Evolutionary conservation across 2,113 vertebrate species (phyloP).

Genomic region (Vulpes vulpes): DNA sequence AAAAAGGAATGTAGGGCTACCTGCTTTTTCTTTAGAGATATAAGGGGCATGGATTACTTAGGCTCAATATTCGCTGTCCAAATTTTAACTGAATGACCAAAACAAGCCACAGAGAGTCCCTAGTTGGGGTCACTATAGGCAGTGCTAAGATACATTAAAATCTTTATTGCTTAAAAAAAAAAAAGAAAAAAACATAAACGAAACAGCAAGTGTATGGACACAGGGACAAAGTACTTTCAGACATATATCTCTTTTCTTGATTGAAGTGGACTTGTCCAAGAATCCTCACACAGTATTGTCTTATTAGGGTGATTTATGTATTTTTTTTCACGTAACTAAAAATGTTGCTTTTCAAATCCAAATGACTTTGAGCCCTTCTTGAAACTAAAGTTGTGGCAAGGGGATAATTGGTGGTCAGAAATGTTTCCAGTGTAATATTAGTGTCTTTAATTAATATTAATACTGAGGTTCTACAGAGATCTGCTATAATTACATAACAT

Average conservation of each 20-base stretch:
- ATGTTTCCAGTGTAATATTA: not conserved
- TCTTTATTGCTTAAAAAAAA: not conserved
- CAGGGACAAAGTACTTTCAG: not conserved
- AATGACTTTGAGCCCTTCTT: not conserved
- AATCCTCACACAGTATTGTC: not conserved
- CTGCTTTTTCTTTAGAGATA: not conserved
- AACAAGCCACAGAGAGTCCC: not conserved
- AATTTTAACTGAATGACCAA: not conserved
- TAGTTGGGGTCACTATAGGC: not conserved
- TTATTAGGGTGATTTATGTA: not conserved
- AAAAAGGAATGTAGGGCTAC: not conserved
- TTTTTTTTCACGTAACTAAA: not conserved
- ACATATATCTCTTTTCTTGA: not conserved
- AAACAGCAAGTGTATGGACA: not conserved
- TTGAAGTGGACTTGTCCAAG: not conserved
- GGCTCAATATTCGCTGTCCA: not conserved
- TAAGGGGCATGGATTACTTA: not conserved
- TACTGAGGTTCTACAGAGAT: not conserved
- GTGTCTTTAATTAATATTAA: slow-evolving; percentile 17
- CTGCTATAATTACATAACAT: not conserved
- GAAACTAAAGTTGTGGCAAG: not conserved
- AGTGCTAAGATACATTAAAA: not conserved
- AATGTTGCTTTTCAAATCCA: not conserved
- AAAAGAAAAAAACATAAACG: not conserved
- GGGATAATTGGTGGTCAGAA: not conserved